Conservation (phyloP, 2,113 vertebrate species). For the Polyodon spathula region DNA sequence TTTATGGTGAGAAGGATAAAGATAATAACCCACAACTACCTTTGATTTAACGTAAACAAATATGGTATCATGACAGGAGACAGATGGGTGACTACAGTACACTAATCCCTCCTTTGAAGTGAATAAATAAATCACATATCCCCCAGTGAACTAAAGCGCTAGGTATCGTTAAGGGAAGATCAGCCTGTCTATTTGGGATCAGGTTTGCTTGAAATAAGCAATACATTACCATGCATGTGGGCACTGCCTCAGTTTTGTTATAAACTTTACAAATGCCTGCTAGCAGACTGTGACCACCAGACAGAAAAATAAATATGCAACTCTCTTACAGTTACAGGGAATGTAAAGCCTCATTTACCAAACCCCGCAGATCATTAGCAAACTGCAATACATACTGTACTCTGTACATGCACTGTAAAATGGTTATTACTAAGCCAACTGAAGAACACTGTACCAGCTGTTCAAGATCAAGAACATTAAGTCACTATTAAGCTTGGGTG, state of each 20-base stretch:
- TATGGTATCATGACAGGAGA: too few relatives aligned
- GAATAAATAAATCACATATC: too few relatives aligned
- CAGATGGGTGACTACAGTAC: too few relatives aligned
- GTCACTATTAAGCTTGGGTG: too few relatives aligned
- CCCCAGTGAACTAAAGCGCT: too few relatives aligned
- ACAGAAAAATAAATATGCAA: background rate
- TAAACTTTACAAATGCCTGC: constrained; percentile 2
- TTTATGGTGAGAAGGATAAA: background rate
- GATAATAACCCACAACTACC: background rate
- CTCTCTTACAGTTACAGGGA: background rate
- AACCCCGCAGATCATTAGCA: background rate
- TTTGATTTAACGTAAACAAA: background rate
- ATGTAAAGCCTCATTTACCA: background rate
- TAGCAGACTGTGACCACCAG: background rate
- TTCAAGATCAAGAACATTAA: too few relatives aligned
- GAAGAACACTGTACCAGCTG: too few relatives aligned
- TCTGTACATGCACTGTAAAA: background rate
- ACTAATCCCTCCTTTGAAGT: too few relatives aligned
- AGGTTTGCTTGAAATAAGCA: background rate
- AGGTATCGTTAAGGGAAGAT: background rate
- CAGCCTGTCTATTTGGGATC: background rate
- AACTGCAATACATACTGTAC: background rate
- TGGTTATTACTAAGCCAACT: background rate
- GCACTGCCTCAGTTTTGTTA: background rate
- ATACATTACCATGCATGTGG: background rate